Base-by-base conservation (phyloP, 35 echinoderm and acorn worm species). In the Hemicentrotus pulcherrimus region DNA sequence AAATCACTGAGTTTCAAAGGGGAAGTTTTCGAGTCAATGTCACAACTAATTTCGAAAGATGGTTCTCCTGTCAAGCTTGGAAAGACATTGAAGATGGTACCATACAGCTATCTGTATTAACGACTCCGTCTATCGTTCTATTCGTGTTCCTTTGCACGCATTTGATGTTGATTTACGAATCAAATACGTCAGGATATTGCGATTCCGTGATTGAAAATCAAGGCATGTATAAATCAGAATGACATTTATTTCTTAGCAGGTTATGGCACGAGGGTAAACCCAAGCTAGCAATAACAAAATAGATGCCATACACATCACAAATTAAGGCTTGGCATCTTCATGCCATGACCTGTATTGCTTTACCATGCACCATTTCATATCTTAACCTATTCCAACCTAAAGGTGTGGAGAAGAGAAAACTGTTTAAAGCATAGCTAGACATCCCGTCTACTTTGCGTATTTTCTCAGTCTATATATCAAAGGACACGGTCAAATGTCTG, bases 21-120 rank as follows among this genome's bases (percentile, higher is more conserved):
- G 16, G 88, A 90, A 90, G 88, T 47, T 47, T 47, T 33, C 88
- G 88, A 90, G 88, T 90, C 88, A 90, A 90, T 90, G 88, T 90
- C 88, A 90, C 12, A 90, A 45, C 88, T 47, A 90, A 90, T 90
- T 47, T 90, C 32, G 31, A 45, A 47, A 45, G 88, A 90, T 47
- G 88, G 32, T 32, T 24, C 88, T 47, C 88, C 18, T 28, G 32
- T 16, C 31, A 90, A 47, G 88, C 88, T 47, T 90, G 88, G 32
- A 33, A 90, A 33, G 31, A 90, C 88, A 90, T 47, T 90, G 65
- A 78, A 78, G 65, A 24, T n/a, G 6, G 28, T 78, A 78, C 65
- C 65, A 78, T 78, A 78, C 65, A 78, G 16, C 88, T 90, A 16
- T 90, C 19, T 90, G 88, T 47, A 33, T 47, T 47, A 33, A 47